These are phyloP conservation scores for Drosophila merina DNA, from an alignment of 2,888 invertebrate genomes.

Conservation along the genomic window DNA sequence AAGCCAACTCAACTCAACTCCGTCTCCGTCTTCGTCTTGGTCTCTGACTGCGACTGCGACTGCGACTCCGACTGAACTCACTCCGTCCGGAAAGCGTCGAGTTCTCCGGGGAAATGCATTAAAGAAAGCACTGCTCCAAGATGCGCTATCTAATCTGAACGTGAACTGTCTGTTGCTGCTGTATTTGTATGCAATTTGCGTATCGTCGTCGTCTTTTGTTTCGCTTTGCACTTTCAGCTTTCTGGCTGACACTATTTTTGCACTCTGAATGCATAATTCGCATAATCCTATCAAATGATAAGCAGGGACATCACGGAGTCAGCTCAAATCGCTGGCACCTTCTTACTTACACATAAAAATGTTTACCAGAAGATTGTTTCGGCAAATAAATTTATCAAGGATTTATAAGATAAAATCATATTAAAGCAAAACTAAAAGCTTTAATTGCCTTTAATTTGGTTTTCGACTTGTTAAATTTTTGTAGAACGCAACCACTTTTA, in stretches of 20 bases:
- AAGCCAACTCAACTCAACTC: constrained; percentile 43
- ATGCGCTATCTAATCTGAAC: constrained; percentile 35
- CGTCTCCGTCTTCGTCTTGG: background rate
- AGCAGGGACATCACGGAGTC: constrained; percentile 39
- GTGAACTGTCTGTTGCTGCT: constrained; percentile 12
- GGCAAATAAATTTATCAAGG: background rate
- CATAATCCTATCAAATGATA: constrained; percentile 75
- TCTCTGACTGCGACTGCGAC: background rate
- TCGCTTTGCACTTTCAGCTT: constrained; percentile 20
- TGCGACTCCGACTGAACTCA: constrained; percentile 1
- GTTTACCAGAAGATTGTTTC: constrained; percentile 6
- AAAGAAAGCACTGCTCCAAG: constrained; percentile 66
- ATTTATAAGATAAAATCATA: background rate
- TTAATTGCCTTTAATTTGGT: too few species aligned
- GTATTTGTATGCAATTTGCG: constrained; percentile 73
- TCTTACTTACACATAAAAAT: constrained; percentile 14
- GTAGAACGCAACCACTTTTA: background rate
- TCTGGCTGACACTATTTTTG: constrained; percentile 64
- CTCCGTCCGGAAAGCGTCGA: constrained; percentile 22
- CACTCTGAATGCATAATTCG: constrained; percentile 78
- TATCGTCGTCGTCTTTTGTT: constrained; percentile 50
- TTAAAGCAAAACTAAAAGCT: background rate
- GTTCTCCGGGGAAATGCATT: constrained; percentile 63
- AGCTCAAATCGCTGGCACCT: constrained; percentile 5
- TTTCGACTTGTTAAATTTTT: background rate